Evolutionary conservation across 1,140 invertebrate species (phyloP), one percentile per base, ranked within the genome.

Genomic region (Phocides pigmalion): DNA sequence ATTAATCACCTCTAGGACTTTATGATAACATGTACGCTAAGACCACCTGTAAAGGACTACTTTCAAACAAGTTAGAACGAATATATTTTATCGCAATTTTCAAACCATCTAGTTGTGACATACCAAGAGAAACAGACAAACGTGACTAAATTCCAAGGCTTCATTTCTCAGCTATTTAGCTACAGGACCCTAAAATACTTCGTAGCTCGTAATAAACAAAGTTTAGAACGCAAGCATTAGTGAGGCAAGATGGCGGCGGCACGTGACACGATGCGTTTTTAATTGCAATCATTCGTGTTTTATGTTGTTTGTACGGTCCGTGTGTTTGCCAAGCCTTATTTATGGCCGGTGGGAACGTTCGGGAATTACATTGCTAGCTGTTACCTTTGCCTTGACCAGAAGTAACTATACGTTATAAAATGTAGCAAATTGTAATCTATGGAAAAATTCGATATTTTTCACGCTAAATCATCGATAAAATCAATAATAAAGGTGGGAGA

Each of bases 201-300:
- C 54, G 22, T 44, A 58, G 46, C 41, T 32, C 39, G 8, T 44
- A 28, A 14, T 22, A 32, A 42, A 42, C 25, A 62, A 51, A 53
- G 50, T 63, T 63, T 32, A 25, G 41, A 44, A 54, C 50, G 20
- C 50, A 47, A 47, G 28, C 44, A 59, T 59, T 59, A 59, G 56
- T 20, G 58, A 14, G 62, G 51, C 79, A 90, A 88, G 82, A 88
- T 90, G 85, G 85, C 85, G 72, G 56, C 74, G 63, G 65, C 84
- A 83, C 81, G 84, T 82, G 87, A 79, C 81, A 62, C 81, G 86
- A 88, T 87, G 88, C 86, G 86, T 90, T 89, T 89, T 88, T 89
- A 89, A 89, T 88, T 90, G 86, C 86, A 89, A 90, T 89, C 83
- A 85, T 89, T 87, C 80, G 85, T 90, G 84, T 89, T 90, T 90